A percentile compares a stretch with the other conserved stretches of the same genome.
Evolutionary conservation across 2,797 vertebrate genomes (phyloP).

Genomic region (Urocyon cinereoargenteus): DNA sequence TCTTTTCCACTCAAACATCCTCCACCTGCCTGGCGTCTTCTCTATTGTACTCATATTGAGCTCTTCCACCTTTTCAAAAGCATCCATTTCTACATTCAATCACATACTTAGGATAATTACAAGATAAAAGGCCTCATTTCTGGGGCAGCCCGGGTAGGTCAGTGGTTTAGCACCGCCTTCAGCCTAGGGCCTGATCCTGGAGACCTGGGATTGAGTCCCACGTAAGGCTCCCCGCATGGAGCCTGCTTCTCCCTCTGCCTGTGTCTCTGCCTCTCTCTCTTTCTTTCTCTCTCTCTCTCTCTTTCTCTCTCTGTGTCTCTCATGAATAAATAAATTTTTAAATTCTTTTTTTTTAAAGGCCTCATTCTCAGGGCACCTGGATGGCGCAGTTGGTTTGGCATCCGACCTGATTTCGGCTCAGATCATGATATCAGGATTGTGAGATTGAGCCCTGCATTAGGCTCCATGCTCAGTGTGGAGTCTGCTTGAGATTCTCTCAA

Average conservation of each 20-base stretch:
- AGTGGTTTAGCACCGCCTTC: no score
- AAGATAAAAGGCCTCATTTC: background rate
- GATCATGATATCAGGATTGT: background rate
- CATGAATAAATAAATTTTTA: no score
- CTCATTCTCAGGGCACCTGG: background rate
- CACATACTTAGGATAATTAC: background rate
- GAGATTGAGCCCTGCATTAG: background rate
- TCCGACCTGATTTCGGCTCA: background rate
- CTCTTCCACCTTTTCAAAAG: background rate
- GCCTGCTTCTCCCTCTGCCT: no score
- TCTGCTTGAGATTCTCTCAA: background rate
- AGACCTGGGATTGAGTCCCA: no score
- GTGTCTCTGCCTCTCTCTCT: no score
- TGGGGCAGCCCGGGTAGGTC: no score
- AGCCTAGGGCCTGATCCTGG: no score
- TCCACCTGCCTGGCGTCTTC: background rate
- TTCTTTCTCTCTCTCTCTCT: no score
- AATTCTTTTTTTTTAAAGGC: background rate
- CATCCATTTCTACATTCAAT: background rate
- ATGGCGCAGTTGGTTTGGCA: background rate
- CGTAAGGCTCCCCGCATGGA: no score
- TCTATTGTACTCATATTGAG: background rate
- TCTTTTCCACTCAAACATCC: background rate
- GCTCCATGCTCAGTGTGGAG: background rate
- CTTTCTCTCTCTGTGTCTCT: no score